A percentile compares a stretch with the other conserved stretches of the same genome.
Conservation (phyloP, 2,888 invertebrate genomes). For the Linyphia triangularis region DNA sequence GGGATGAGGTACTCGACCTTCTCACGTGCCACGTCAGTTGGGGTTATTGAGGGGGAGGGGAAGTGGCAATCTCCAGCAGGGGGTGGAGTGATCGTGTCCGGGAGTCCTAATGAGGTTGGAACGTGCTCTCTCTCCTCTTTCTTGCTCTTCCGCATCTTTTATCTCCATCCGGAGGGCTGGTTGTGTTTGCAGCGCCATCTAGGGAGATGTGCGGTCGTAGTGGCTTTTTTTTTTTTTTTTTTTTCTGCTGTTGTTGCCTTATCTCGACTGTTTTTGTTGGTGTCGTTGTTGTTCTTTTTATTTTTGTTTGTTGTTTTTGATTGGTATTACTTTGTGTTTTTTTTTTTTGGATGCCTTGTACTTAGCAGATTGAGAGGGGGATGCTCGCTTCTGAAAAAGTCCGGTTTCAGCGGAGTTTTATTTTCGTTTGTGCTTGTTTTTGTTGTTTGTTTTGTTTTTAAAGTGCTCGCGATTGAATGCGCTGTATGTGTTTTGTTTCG, state of each 20-base stretch:
- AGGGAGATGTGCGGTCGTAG: conserved; percentile 50
- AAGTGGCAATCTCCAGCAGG: not conserved
- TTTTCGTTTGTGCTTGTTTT: too few relatives aligned
- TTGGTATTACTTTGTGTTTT: conserved; percentile 48
- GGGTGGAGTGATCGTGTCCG: conserved; percentile 59
- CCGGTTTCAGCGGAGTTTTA: too few relatives aligned
- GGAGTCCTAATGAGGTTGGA: conserved; percentile 73
- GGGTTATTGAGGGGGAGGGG: conserved; percentile 58
- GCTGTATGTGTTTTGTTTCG: too few relatives aligned
- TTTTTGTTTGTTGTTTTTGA: conserved; percentile 35
- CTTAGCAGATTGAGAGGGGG: conserved; percentile 44
- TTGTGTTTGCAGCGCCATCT: conserved; percentile 58
- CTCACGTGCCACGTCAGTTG: conserved; percentile 69
- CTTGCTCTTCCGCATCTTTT: conserved; percentile 61
- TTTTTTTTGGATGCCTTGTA: conserved; percentile 11
- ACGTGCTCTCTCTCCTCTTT: conserved; percentile 54
- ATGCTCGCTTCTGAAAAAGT: too few relatives aligned
- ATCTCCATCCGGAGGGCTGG: conserved; percentile 46
- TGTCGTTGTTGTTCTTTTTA: conserved; percentile 20
- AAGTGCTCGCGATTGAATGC: too few relatives aligned
- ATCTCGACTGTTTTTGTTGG: not conserved
- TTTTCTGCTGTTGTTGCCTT: conserved; percentile 4
- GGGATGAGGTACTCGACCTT: conserved; percentile 55
- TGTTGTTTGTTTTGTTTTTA: too few relatives aligned
- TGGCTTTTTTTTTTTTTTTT: conserved; percentile 31